These are phyloP conservation scores for Trachelus tabidus DNA, from an alignment of 2,888 invertebrate species.

Conservation along the genomic window DNA sequence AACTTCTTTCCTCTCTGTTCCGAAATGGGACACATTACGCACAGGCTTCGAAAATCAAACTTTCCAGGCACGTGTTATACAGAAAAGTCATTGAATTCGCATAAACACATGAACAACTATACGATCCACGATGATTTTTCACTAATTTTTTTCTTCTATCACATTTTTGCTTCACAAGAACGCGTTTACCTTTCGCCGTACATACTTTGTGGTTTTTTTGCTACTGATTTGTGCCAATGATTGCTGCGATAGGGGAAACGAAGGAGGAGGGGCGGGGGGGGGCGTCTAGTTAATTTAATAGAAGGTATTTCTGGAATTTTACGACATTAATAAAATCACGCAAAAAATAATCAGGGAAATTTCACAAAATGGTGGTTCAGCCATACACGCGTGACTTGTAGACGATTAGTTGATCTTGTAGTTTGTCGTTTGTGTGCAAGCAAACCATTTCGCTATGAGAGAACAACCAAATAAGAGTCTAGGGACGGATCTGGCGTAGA, in stretches of 20 bases:
- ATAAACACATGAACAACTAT: too few species aligned
- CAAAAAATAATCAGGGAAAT: background rate
- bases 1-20: too few species aligned
- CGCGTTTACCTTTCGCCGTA: slow-evolving; percentile 1
- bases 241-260: background rate
- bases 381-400: background rate
- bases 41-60: too few species aligned
- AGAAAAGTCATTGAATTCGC: too few species aligned
- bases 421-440: background rate
- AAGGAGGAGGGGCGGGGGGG: too few species aligned
- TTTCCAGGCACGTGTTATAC: too few species aligned
- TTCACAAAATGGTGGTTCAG: background rate
- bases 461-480: background rate
- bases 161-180: background rate
- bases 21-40: too few species aligned
- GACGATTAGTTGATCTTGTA: background rate
- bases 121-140: background rate
- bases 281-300: background rate
- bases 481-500: background rate
- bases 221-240: background rate
- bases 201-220: background rate
- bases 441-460: background rate
- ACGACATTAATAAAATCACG: background rate
- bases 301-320: slow-evolving; percentile 16
- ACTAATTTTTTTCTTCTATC: background rate